Evolutionary conservation across 2,113 vertebrate species (phyloP).

Genomic region (Prietella phreatophila): DNA sequence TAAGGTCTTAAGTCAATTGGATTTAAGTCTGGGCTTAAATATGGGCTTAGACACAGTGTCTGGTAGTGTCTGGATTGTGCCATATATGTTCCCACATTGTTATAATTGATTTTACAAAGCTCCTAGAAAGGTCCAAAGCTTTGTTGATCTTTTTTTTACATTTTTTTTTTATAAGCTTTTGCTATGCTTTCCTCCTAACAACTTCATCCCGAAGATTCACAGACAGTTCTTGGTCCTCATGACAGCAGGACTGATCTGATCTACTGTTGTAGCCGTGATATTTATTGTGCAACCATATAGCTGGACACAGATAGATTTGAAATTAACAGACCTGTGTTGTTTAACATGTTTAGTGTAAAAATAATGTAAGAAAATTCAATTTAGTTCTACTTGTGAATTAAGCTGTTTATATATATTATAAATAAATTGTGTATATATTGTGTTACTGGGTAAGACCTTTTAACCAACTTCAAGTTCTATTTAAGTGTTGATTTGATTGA

Average conservation of each 20-base stretch:
- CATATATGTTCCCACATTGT: not conserved
- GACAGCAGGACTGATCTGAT: not conserved
- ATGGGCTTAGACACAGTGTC: not conserved
- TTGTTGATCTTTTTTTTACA: not conserved
- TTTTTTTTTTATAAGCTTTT: not conserved
- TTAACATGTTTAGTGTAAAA: not conserved
- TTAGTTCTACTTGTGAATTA: no score
- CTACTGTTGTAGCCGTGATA: not conserved
- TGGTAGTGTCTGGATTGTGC: not conserved
- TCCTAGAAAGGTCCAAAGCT: not conserved
- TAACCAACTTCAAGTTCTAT: no score
- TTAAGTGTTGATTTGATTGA: no score
- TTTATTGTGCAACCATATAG: not conserved
- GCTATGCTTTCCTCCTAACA: not conserved
- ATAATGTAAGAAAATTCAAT: not conserved
- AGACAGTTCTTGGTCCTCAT: not conserved
- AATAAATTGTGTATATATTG: no score
- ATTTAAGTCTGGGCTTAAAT: not conserved
- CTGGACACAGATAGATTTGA: not conserved
- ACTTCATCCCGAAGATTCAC: not conserved
- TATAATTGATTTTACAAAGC: not conserved
- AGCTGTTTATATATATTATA: no score
- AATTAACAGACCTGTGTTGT: not conserved
- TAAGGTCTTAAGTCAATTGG: not conserved
- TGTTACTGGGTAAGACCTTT: no score